Base-by-base conservation (phyloP, 1,140 invertebrate species). In the Parasteatoda tepidariorum region DNA sequence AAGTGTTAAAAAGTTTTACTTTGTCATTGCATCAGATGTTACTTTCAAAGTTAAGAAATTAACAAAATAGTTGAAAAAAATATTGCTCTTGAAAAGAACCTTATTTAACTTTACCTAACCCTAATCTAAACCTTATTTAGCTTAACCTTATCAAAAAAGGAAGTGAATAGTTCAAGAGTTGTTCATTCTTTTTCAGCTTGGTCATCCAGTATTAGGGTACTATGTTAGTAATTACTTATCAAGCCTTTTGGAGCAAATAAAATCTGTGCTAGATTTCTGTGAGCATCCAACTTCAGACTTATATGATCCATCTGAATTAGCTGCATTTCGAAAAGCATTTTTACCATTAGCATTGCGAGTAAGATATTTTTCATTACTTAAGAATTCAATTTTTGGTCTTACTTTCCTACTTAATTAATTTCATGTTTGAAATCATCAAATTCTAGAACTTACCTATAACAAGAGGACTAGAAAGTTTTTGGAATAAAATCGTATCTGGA, bases 181-280 rank as follows among this genome's bases (percentile, higher is more conserved):
- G n/a, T n/a, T 48, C 38, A 48, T 48, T 48, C 38, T 48, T 48
- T 48, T 48, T 15, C 55, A 79, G 76, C 33, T 18, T 59, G 76
- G 41, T 9, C 62, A 79, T 57, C 76, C 22, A 34, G 3, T 79
- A 13, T 22, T 79, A 18, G 55, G 76, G 18, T 57, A 59, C n/a
- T 64, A 79, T 38, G 9, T 79, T n/a, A 57, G 48, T 57, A 6
- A 48, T 6, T 67, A 68, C 26, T 3, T 68, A 24, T 7, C 24
- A 24, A 18, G 54, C 22, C 67, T 79, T 59, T 68, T 79, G 31
- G 38, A 55, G n/a, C 64, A 79, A 68, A 31, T 59, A 7, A 38
- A 68, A 38, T 13, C 2, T 34, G 34, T 79, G 34, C 2, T 68
- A n/a, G 33, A 68, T 18, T 79, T 59, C n/a, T n/a, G 18, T 26